These are phyloP conservation scores for Andricus curvator DNA, from an alignment of 2,888 invertebrate species.

Conservation along the genomic window DNA sequence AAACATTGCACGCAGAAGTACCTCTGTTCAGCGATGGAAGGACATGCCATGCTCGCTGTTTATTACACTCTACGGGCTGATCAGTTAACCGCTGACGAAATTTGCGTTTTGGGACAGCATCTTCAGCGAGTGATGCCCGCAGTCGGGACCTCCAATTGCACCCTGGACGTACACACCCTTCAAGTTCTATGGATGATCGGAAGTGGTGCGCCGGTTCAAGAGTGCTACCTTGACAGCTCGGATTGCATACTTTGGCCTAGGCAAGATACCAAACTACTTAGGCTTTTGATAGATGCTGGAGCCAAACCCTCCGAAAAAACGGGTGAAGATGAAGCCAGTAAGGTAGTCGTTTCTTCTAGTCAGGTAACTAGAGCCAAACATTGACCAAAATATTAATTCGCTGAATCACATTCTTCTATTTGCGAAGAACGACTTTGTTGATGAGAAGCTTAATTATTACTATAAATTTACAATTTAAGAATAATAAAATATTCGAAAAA, in stretches of 20 bases:
- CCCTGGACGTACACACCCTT: slow-evolving; percentile 83
- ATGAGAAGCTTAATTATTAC: background rate
- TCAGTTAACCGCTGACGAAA: slow-evolving; percentile 86
- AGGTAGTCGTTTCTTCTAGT: slow-evolving; percentile 74
- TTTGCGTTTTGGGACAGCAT: slow-evolving; percentile 83
- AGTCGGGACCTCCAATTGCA: slow-evolving; percentile 68
- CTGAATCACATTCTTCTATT: background rate
- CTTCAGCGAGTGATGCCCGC: slow-evolving; percentile 72
- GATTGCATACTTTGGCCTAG: slow-evolving; percentile 77
- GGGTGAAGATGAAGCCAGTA: slow-evolving; percentile 75
- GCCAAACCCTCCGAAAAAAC: slow-evolving; percentile 80
- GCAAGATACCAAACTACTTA: slow-evolving; percentile 85
- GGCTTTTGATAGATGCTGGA: slow-evolving; percentile 87
- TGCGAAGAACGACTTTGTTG: background rate
- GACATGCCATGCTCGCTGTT: slow-evolving; percentile 93
- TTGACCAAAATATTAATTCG: background rate
- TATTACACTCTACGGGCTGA: slow-evolving; percentile 87
- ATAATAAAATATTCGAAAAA: background rate
- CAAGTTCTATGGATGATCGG: slow-evolving; percentile 88
- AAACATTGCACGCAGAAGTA: slow-evolving; percentile 98
- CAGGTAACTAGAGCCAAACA: slow-evolving; percentile 66
- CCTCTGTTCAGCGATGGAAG: slow-evolving; percentile 91
- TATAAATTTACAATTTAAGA: background rate
- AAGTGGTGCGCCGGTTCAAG: slow-evolving; percentile 80
- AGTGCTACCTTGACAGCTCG: slow-evolving; percentile 73